phyloP scores from a whole-genome alignment of 2,888 invertebrate species.

The Torymus tubicola region DNA sequence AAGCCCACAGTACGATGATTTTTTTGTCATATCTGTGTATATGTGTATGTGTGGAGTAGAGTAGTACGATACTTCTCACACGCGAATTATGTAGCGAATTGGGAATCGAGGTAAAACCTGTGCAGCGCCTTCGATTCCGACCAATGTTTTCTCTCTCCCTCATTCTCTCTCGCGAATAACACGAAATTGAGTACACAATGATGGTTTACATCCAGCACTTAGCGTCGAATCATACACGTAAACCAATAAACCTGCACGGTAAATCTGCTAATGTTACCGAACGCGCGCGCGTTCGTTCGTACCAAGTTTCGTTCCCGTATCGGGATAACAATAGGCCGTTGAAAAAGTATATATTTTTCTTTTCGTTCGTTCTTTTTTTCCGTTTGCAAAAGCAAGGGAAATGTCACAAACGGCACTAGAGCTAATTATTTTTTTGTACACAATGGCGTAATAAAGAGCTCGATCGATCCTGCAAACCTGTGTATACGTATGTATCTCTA shows the following conservation, averaged over 20 bases:
- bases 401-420: conserved; percentile 1
- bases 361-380: background rate
- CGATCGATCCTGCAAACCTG: too few relatives aligned
- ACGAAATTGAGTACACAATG: background rate
- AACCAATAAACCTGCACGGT: conserved; percentile 12
- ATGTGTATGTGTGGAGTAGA: too few relatives aligned
- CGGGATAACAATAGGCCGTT: conserved; percentile 25
- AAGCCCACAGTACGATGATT: too few relatives aligned
- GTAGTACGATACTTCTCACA: too few relatives aligned
- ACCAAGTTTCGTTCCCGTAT: background rate
- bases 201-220: background rate
- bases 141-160: background rate
- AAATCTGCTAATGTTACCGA: background rate
- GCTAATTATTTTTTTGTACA: conserved; percentile 37
- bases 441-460: conserved; percentile 17
- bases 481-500: too few relatives aligned
- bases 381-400: background rate
- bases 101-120: too few relatives aligned
- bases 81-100: too few relatives aligned
- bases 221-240: background rate
- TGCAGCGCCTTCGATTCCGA: background rate
- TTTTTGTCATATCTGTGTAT: too few relatives aligned
- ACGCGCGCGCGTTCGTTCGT: too few relatives aligned
- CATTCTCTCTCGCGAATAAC: too few relatives aligned
- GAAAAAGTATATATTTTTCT: background rate